Evolutionary conservation across 2,888 invertebrate species (phyloP), one percentile per base, ranked within the genome.

Genomic region (Phania funesta): DNA sequence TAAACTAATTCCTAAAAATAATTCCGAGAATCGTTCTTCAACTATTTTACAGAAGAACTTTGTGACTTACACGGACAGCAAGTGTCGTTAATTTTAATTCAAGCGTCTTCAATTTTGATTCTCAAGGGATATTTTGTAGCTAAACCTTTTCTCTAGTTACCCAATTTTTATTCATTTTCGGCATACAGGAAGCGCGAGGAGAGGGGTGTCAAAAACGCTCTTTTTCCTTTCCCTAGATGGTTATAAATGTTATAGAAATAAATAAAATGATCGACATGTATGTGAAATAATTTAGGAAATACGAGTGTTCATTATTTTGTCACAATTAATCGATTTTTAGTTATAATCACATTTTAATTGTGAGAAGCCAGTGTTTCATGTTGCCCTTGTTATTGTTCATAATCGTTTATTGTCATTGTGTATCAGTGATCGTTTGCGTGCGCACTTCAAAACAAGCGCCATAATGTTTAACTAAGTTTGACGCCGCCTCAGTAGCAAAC

Each of bases 261-360:
- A 13, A 18, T n/a, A 58, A 70, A 48, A 13, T 58, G 35, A 32
- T 22, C 44, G 44, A 32, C 35, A 35, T 58, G 58, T 48, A 35
- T 35, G 18, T 38, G 13, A 26, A 35, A 48, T 50, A 24, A 24
- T 16, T 38, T 35, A 35, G 18, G 13, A 48, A 56, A 50, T 46
- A 62, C n/a, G n/a, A n/a, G n/a, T n/a, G n/a, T 73, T 50, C 50
- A 38, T 44, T 52, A 52, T 64, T 62, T 56, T 35, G 32, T 64
- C 74, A 74, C 73, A 74, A 64, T 73, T 62, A 62, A 62, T 3
- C 35, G 48, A 26, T 38, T 35, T 50, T 50, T 62, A 22, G 50
- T 38, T 73, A 22, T 13, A 62, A 22, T 22, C 52, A 29, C 44
- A 74, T 52, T 41, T 16, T 9, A 50, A 18, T 50, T 38, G 48